Conservation (phyloP, 2,888 invertebrate species). For the Oasisia sp. region DNA sequence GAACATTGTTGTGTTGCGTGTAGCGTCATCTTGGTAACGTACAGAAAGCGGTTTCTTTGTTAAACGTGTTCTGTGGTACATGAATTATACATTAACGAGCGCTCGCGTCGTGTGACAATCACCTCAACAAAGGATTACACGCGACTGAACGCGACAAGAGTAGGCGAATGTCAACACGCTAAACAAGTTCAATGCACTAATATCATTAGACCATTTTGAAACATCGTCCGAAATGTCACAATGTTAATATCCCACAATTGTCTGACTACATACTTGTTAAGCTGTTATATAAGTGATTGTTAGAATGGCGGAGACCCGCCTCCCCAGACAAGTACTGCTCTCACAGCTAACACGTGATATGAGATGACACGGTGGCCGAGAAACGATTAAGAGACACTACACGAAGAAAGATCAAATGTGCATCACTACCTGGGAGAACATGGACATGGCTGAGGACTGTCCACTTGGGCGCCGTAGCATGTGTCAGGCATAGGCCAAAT, state of each 20-base stretch:
- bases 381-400: no score
- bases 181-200: not conserved
- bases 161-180: not conserved
- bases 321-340: no score
- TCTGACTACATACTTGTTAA: not conserved
- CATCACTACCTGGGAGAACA: no score
- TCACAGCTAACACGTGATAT: no score
- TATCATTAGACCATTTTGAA: not conserved
- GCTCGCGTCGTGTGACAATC: not conserved
- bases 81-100: slow-evolving; percentile 7
- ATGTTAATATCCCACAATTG: not conserved
- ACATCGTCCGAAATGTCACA: not conserved
- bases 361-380: no score
- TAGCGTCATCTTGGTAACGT: not conserved
- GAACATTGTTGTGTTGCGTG: not conserved
- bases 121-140: not conserved
- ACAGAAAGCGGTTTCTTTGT: not conserved
- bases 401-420: no score
- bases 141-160: not conserved
- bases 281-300: not conserved
- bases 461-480: no score
- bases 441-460: no score
- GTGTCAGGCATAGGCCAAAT: no score
- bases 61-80: not conserved
- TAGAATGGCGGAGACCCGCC: not conserved